A percentile compares a stretch with the other conserved stretches of the same genome.
These are phyloP conservation scores for Crotalus viridis DNA, from an alignment of 2,113 vertebrate genomes.

Conservation along the genomic window DNA sequence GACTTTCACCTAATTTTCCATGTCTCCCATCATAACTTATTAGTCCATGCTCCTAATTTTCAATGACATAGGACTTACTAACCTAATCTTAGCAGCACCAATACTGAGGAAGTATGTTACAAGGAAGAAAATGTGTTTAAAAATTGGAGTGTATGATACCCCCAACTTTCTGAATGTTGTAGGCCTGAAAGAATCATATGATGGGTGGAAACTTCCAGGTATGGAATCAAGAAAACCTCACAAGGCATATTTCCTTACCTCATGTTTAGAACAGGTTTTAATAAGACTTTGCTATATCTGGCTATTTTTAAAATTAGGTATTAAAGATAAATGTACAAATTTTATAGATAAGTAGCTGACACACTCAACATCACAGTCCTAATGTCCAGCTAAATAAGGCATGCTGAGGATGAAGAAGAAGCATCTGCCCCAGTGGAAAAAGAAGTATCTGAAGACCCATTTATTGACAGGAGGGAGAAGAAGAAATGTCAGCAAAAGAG, in stretches of 20 bases:
- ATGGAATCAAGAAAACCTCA: background rate
- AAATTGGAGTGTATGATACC: background rate
- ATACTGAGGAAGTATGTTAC: background rate
- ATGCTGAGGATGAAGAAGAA: background rate
- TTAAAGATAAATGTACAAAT: background rate
- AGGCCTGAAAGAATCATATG: background rate
- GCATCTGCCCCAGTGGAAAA: background rate
- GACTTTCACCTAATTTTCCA: slow-evolving; percentile 57
- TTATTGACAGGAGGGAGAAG: background rate
- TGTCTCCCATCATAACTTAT: slow-evolving; percentile 11
- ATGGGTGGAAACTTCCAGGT: background rate
- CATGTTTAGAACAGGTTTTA: background rate
- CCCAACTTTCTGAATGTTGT: background rate
- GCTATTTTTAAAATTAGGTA: background rate
- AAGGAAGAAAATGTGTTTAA: background rate
- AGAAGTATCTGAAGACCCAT: background rate
- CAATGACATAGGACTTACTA: background rate
- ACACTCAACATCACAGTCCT: background rate
- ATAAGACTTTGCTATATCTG: background rate
- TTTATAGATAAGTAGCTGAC: background rate
- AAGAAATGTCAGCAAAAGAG: background rate
- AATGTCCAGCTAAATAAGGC: background rate
- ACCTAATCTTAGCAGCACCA: background rate
- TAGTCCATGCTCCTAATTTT: background rate
- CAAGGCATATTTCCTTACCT: background rate